Conservation (phyloP, 2,113 vertebrate species). For the Romanogobio albipinnatus region DNA sequence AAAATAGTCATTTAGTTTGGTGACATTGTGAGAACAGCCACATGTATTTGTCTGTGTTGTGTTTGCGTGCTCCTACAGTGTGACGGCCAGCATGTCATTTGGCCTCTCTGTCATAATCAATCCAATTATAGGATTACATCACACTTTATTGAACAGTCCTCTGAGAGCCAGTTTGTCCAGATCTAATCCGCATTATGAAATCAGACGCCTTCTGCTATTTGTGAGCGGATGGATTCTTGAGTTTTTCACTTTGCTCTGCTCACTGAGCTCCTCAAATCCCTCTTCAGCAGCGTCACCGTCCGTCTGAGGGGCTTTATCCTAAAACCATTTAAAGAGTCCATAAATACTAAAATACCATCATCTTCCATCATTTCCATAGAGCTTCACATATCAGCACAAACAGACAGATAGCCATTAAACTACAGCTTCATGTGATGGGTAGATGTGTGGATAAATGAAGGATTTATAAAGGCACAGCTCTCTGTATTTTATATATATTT, state of each 20-base stretch:
- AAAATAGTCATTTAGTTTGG: not conserved
- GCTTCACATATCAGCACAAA: not conserved
- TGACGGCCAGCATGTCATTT: not conserved
- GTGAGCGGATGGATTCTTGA: conserved; percentile 12
- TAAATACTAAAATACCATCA: conserved; percentile 24
- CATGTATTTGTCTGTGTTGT: not conserved
- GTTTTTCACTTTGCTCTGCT: not conserved
- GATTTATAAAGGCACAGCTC: not conserved
- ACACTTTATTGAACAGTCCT: conserved; percentile 50
- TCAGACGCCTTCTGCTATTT: conserved; percentile 8
- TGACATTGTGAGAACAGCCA: not conserved
- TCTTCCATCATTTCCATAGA: conserved; percentile 8
- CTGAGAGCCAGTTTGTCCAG: conserved; percentile 44
- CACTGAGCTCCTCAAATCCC: conserved; percentile 24
- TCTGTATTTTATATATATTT: not conserved
- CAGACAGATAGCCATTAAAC: not conserved
- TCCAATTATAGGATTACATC: conserved; percentile 55
- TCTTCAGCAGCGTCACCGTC: not conserved
- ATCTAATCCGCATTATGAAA: conserved; percentile 50
- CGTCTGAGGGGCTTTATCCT: conserved; percentile 21
- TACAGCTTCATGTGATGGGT: not conserved
- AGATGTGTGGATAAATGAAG: not conserved
- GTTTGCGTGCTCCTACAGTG: conserved; percentile 1
- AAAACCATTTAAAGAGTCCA: conserved; percentile 36
- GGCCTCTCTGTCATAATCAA: conserved; percentile 53